A percentile compares a stretch with the other conserved stretches of the same genome.
Evolutionary conservation across 1,140 invertebrate species (phyloP).

Genomic region (Saccostrea echinata): DNA sequence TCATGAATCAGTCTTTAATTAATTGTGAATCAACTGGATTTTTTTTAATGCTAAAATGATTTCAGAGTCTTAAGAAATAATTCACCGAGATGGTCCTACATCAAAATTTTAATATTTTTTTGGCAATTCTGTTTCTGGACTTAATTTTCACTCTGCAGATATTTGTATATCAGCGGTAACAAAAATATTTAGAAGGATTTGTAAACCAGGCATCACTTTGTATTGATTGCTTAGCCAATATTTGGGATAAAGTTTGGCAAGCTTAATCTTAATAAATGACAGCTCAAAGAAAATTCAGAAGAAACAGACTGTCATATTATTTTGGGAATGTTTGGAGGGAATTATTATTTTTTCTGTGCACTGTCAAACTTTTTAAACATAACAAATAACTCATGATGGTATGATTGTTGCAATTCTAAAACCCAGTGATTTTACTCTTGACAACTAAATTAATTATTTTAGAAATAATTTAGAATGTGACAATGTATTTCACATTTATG

Average conservation of each 20-base stretch:
- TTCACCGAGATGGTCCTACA: too few relatives aligned
- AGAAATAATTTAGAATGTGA: not conserved
- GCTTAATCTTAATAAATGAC: not conserved
- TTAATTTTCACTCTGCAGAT: not conserved
- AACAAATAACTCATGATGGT: not conserved
- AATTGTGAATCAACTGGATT: too few relatives aligned
- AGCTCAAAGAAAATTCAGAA: conserved; percentile 6
- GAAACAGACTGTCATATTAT: not conserved
- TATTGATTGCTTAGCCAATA: conserved; percentile 26
- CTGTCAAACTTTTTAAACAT: not conserved
- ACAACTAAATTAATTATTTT: not conserved
- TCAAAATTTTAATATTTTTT: not conserved
- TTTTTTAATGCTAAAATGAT: too few relatives aligned
- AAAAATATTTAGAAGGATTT: conserved; percentile 28
- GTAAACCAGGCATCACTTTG: conserved; percentile 8
- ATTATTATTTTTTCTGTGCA: not conserved
- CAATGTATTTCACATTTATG: not conserved
- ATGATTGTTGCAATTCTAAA: not conserved
- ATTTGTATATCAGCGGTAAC: not conserved
- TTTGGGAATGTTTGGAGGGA: not conserved
- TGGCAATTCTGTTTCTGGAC: not conserved
- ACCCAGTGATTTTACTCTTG: not conserved
- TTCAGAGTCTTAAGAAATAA: too few relatives aligned
- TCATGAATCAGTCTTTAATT: too few relatives aligned
- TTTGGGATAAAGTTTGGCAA: conserved; percentile 23